Conservation (phyloP, 1,140 invertebrate species). For the Drosophila sechellia region DNA sequence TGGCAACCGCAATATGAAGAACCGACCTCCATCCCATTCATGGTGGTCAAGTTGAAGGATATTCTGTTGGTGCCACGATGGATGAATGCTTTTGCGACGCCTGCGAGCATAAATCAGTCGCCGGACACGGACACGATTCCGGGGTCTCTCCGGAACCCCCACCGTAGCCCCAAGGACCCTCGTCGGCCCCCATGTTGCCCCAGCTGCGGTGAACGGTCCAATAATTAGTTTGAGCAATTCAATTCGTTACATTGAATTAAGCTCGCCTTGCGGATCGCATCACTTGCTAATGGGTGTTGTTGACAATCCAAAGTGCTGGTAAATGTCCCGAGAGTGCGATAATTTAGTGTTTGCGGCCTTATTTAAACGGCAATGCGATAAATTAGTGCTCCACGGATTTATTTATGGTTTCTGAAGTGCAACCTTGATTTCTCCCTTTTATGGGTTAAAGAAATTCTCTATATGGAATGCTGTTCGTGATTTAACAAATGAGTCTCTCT, state of each 20-base stretch:
- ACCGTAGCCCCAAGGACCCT: not conserved
- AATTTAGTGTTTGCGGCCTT: conserved; percentile 28
- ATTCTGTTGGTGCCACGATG: conserved; percentile 44
- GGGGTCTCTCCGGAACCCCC: not conserved
- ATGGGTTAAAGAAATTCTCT: not conserved
- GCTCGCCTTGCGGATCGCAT: conserved; percentile 35
- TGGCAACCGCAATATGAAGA: conserved; percentile 45
- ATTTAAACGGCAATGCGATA: conserved; percentile 8
- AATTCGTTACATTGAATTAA: conserved; percentile 43
- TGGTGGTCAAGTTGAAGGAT: conserved; percentile 60
- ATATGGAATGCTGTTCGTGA: no score
- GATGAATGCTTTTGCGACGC: conserved; percentile 48
- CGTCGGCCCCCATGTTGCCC: not conserved
- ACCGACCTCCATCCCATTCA: conserved; percentile 16
- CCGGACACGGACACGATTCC: not conserved
- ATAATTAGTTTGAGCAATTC: conserved; percentile 66
- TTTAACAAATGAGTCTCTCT: no score
- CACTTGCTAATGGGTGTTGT: conserved; percentile 24
- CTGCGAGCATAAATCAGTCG: conserved; percentile 60
- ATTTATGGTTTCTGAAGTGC: conserved; percentile 2
- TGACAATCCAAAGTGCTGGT: conserved; percentile 40
- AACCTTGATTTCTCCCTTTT: not conserved
- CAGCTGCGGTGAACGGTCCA: conserved; percentile 22
- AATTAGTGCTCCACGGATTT: conserved; percentile 1
- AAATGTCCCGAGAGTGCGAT: conserved; percentile 21